Base-by-base conservation (phyloP, 2,888 invertebrate genomes). In the Lasioglossum malachurum region DNA sequence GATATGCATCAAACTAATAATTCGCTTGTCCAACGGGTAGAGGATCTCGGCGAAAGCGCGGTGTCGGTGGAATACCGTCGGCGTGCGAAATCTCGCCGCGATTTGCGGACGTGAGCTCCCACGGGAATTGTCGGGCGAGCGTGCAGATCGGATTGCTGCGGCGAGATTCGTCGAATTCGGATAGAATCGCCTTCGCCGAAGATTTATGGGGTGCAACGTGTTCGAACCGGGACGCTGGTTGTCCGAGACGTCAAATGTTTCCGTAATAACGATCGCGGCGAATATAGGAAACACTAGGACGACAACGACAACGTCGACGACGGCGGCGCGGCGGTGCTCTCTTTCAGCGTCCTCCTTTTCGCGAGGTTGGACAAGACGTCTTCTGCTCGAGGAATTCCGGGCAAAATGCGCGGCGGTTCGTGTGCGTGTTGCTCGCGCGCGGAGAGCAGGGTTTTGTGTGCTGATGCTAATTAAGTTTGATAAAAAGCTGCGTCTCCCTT, bases 171-270 rank as follows among this genome's bases (percentile, higher is more conserved):
- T 72, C 75, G 72, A 78, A 85, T 85, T 41, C 81, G 60, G 23
- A 73, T 71, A 77, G 80, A 87, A 86, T 83, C 74, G 82, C 64
- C 74, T 84, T 81, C 38, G 31, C 14, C 75, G n/a, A 72, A 72
- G 38, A 77, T 78, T n/a, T 69, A 77, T 38, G 38, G 19, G 27
- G 23, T 38, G 19, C 49, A 31, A 23, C 82, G 35, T 60, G 31
- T 31, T 16, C 27, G 27, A 73, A 79, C 49, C 16, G 14, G 46
- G 75, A 38, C 49, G 23, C 27, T 7, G 35, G 69, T 64, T 57
- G 67, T 73, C 57, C 16, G 23, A 46, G 67, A 31, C 23, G 49
- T 57, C 16, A 64, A 80, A 78, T 46, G 35, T 71, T 84, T 75
- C 27, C 41, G n/a, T 49, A 46, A 41, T 74, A 83, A 73, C 7